phyloP scores from a whole-genome alignment of 2,888 invertebrate species.

The Acronicta alni region DNA sequence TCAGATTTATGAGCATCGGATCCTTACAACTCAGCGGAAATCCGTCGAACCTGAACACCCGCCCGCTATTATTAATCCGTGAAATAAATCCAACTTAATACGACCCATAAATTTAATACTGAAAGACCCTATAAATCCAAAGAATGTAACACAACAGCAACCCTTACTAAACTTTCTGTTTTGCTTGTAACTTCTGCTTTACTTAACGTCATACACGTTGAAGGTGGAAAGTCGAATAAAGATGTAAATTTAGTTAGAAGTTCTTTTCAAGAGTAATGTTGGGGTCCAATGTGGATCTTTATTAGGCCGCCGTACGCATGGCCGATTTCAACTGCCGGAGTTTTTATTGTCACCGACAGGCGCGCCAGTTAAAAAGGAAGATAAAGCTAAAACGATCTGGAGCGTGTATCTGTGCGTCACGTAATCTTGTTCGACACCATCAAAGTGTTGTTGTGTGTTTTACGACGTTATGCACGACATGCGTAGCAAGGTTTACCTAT shows the following conservation, averaged over 20 bases:
- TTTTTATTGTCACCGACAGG: conserved; percentile 64
- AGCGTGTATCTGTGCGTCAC: conserved; percentile 34
- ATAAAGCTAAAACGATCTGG: conserved; percentile 47
- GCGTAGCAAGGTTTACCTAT: conserved; percentile 42
- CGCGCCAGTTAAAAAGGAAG: conserved; percentile 54
- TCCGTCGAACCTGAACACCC: conserved; percentile 50
- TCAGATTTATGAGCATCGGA: conserved; percentile 70
- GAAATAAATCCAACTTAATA: conserved; percentile 63
- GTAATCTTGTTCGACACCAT: conserved; percentile 51
- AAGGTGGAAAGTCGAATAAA: conserved; percentile 61
- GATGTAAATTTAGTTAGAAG: conserved; percentile 70
- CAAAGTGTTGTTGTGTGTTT: conserved; percentile 52
- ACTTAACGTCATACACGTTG: conserved; percentile 44
- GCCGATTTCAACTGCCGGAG: conserved; percentile 57
- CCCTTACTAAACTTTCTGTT: conserved; percentile 55
- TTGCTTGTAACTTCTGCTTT: conserved; percentile 58
- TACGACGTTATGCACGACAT: conserved; percentile 35
- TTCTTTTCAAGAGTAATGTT: conserved; percentile 60
- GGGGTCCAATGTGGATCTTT: conserved; percentile 55
- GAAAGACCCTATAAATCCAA: conserved; percentile 50
- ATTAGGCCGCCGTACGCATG: conserved; percentile 48
- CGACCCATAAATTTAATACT: conserved; percentile 60
- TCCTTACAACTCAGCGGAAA: conserved; percentile 58
- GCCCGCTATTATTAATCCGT: conserved; percentile 53
- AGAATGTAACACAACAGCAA: conserved; percentile 55